Evolutionary conservation across 2,113 vertebrate genomes (phyloP).

Genomic region (Etheostoma cragini): DNA sequence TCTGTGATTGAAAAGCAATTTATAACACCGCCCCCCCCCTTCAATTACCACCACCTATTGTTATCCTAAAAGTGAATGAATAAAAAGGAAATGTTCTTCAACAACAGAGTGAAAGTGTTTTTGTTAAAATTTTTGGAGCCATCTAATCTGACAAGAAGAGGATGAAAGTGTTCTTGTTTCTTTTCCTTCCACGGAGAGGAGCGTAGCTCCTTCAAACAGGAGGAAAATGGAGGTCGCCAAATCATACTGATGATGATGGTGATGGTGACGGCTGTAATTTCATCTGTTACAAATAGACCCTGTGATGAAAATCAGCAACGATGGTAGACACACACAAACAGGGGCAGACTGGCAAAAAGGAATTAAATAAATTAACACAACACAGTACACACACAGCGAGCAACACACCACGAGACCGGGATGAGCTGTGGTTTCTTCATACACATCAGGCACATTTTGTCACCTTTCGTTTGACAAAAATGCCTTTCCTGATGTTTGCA

Average conservation of each 20-base stretch:
- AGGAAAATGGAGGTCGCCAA: constrained; percentile 34
- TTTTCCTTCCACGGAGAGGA: constrained; percentile 40
- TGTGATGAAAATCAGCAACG: not conserved
- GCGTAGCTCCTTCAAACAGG: constrained; percentile 47
- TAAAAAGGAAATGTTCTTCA: constrained; percentile 1
- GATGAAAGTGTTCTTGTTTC: constrained; percentile 31
- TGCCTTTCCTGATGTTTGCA: not conserved
- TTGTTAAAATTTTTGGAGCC: constrained; percentile 33
- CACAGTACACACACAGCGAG: not conserved
- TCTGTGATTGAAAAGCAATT: constrained; percentile 56
- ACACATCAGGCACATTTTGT: not conserved
- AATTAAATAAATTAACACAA: not conserved
- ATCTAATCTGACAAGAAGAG: constrained; percentile 34
- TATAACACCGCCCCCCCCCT: constrained; percentile 20
- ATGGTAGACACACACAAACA: constrained; percentile 8
- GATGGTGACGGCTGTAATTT: constrained; percentile 15
- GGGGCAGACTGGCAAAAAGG: not conserved
- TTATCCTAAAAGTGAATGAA: constrained; percentile 12
- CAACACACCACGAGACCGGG: not conserved
- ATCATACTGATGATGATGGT: constrained; percentile 41
- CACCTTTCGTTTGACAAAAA: constrained; percentile 19
- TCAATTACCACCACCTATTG: constrained; percentile 39
- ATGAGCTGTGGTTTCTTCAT: not conserved
- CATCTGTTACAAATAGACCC: constrained; percentile 5
- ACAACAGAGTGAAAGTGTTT: constrained; percentile 46